Percentiles rank a stretch among this genome's conserved stretches.
Conservation (phyloP, 2,113 vertebrate species). For the Tupaia chinensis region DNA sequence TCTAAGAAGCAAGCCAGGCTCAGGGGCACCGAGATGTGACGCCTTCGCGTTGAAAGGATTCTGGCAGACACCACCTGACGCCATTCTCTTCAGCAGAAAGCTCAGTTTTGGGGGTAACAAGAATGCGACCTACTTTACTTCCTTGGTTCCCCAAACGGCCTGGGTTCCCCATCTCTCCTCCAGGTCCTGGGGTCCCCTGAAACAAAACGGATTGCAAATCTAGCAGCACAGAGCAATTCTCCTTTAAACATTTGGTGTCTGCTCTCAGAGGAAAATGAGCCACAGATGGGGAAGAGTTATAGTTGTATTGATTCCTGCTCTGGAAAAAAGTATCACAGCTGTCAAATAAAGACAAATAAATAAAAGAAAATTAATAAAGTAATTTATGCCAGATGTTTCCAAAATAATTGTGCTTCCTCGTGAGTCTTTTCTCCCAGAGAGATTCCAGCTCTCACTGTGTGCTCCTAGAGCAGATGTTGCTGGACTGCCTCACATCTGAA, state of each 20-base stretch:
- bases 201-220: slow-evolving; percentile 60
- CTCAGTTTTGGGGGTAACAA: neutral
- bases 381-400: slow-evolving; percentile 65
- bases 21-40: neutral
- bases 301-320: neutral
- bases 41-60: slow-evolving; percentile 57
- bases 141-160: slow-evolving; percentile 79
- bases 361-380: slow-evolving; percentile 69
- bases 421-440: slow-evolving; percentile 38
- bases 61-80: slow-evolving; percentile 36
- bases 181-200: slow-evolving; percentile 77
- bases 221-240: neutral
- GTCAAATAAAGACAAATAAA: slow-evolving; percentile 69
- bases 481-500: slow-evolving; percentile 25
- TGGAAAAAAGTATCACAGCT: slow-evolving; percentile 65
- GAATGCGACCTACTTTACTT: slow-evolving; percentile 81
- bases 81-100: slow-evolving; percentile 14
- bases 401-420: slow-evolving; percentile 17
- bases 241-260: neutral
- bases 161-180: slow-evolving; percentile 70
- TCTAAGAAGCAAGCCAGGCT: slow-evolving; percentile 63
- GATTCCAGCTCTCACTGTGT: slow-evolving; percentile 33
- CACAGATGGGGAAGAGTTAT: slow-evolving; percentile 44
- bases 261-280: slow-evolving; percentile 67
- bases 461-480: slow-evolving; percentile 5